These are phyloP conservation scores for Zeugodacus cucurbitae DNA, from an alignment of 1,140 invertebrate species.

Conservation along the genomic window DNA sequence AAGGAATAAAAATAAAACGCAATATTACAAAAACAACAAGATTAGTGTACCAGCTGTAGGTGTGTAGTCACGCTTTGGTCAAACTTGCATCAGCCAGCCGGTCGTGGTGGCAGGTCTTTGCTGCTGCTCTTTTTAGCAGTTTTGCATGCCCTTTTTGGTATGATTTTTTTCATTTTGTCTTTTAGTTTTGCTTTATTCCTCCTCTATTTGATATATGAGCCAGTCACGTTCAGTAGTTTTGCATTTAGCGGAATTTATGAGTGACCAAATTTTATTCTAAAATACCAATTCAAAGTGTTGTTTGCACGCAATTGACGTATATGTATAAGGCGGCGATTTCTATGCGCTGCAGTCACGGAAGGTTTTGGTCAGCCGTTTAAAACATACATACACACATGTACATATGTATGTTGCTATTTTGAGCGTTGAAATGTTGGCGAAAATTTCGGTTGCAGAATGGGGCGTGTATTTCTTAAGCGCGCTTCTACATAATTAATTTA, in stretches of 20 bases:
- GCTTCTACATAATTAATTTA: background rate
- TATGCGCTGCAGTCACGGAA: background rate
- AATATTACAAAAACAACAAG: background rate
- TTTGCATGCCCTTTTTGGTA: background rate
- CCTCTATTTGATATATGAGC: constrained; percentile 1
- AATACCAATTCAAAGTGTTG: background rate
- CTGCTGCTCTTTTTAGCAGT: background rate
- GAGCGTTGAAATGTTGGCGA: background rate
- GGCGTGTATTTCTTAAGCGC: background rate
- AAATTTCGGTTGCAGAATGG: background rate
- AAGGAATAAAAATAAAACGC: background rate
- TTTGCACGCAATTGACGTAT: constrained; percentile 1
- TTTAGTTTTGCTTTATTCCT: background rate
- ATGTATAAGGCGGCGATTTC: background rate
- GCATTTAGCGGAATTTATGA: constrained; percentile 8
- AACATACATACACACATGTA: background rate
- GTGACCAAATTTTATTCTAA: background rate
- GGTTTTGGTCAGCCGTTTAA: background rate
- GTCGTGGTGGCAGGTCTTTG: too few species aligned
- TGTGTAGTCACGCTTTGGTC: background rate
- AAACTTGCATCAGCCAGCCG: background rate
- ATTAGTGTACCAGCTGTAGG: background rate
- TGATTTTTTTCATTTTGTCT: background rate
- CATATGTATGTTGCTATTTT: background rate
- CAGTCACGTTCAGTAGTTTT: constrained; percentile 19